Evolutionary conservation across 2,888 invertebrate genomes (phyloP), one percentile per base, ranked within the genome.

Genomic region (Helleia helle): DNA sequence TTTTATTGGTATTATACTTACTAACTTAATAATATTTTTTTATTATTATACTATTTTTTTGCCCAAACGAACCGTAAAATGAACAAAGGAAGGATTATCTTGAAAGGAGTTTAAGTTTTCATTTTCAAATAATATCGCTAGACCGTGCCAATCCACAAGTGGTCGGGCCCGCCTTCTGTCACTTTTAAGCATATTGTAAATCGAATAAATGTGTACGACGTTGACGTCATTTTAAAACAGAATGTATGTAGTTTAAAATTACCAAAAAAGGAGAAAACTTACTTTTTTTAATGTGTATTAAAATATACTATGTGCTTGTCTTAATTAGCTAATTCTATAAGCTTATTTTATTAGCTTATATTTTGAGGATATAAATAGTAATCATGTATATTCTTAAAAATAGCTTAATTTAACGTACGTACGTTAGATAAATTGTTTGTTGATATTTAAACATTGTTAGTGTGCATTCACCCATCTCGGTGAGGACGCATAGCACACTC

Each of bases 401-500:
- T 40, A 40, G 13, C 14, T 14, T 15, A 15, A 30, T n/a, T 30
- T 29, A n/a, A n/a, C 30, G 30, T 30, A 30, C 27, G 27, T 4
- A 14, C 14, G 26, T 71, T 8, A 30, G 14, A 71, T 62, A 72
- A 72, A 65, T 65, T 65, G 56, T 68, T 75, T 70, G 69, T 71
- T 66, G 67, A 67, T 71, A 71, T 71, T 67, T 60, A 65, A 65
- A 62, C 62, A 52, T 58, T 55, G 57, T 58, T 54, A 48, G 58
- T 64, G 57, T 67, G 52, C 57, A 63, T 59, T 54, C 65, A 62
- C 66, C 70, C 8, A 68, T 72, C 68, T 50, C 60, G 59, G 61
- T 58, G 59, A 70, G 65, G 61, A 72, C 68, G 67, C 60, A 65
- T 59, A 56, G 66, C 71, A 71, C 77, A 81, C 83, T 71, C 81